Conservation (phyloP, 2,888 invertebrate genomes). For the Nymphalis urticae region DNA sequence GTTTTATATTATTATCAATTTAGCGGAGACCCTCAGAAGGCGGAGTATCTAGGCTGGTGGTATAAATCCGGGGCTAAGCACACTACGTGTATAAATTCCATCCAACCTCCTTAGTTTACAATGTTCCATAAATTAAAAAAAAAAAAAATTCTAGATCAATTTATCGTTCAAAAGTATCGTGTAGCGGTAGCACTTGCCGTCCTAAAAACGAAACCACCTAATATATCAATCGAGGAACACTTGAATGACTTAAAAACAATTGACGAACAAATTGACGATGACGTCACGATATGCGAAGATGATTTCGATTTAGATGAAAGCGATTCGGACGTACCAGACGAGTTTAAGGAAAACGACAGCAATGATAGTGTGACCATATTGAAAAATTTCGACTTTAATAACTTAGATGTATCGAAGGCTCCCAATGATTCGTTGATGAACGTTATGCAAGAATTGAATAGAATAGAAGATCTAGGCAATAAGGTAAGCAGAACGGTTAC, state of each 20-base stretch:
- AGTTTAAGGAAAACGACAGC: slow-evolving; percentile 24
- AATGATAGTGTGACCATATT: slow-evolving; percentile 37
- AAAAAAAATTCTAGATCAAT: slow-evolving; percentile 13
- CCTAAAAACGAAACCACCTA: slow-evolving; percentile 11
- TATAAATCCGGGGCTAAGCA: no score
- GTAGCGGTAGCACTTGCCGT: slow-evolving; percentile 17
- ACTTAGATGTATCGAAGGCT: slow-evolving; percentile 2
- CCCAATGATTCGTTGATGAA: slow-evolving; percentile 20
- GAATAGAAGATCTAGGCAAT: slow-evolving; percentile 10
- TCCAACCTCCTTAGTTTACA: no score
- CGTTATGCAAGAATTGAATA: slow-evolving; percentile 18
- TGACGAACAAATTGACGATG: slow-evolving; percentile 9
- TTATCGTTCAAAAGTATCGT: slow-evolving; percentile 16
- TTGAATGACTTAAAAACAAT: slow-evolving; percentile 6
- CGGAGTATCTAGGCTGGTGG: no score
- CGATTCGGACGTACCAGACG: slow-evolving; percentile 19
- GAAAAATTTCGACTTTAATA: slow-evolving; percentile 34
- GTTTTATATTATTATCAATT: no score
- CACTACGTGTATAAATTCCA: no score
- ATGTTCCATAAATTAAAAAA: background rate
- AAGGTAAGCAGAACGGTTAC: slow-evolving; percentile 13
- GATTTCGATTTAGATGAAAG: slow-evolving; percentile 34
- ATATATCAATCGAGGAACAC: slow-evolving; percentile 14
- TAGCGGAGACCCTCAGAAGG: no score
- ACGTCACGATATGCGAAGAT: slow-evolving; percentile 32